These are phyloP conservation scores for Dastarcus helophoroides DNA, from an alignment of 2,888 invertebrate genomes.

Conservation along the genomic window DNA sequence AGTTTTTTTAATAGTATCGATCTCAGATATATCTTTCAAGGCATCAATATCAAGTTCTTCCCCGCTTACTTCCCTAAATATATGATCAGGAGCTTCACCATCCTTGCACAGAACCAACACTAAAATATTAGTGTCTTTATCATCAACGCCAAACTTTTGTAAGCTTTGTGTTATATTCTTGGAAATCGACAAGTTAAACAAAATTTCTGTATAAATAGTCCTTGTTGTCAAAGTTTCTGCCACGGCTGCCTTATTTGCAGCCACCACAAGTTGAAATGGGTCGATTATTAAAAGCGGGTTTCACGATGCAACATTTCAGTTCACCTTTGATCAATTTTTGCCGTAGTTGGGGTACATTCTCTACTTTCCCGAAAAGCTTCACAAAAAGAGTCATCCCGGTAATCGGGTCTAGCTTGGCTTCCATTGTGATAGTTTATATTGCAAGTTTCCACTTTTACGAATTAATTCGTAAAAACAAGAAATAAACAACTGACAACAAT, in stretches of 20 bases:
- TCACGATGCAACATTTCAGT: slow-evolving; percentile 50
- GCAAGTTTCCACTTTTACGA: too few relatives aligned
- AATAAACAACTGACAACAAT: too few relatives aligned
- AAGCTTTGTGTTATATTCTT: slow-evolving; percentile 60
- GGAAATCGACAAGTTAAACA: slow-evolving; percentile 56
- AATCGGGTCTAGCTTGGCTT: too few relatives aligned
- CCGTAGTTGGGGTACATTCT: slow-evolving; percentile 44
- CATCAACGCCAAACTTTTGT: slow-evolving; percentile 49
- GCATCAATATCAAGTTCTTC: slow-evolving; percentile 39
- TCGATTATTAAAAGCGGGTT: slow-evolving; percentile 48
- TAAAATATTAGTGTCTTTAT: slow-evolving; percentile 38
- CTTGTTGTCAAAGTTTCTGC: slow-evolving; percentile 48
- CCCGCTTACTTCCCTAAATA: slow-evolving; percentile 40
- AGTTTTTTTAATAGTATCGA: slow-evolving; percentile 41
- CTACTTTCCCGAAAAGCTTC: slow-evolving; percentile 46
- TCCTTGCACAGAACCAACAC: slow-evolving; percentile 35
- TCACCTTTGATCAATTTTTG: slow-evolving; percentile 44
- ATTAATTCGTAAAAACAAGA: too few relatives aligned
- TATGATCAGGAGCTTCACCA: slow-evolving; percentile 20
- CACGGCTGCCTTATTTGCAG: slow-evolving; percentile 54
- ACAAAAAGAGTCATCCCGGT: too few relatives aligned
- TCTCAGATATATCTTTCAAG: slow-evolving; percentile 39
- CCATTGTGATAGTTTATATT: too few relatives aligned
- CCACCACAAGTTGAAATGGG: slow-evolving; percentile 50
- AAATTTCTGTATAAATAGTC: slow-evolving; percentile 50